Evolutionary conservation across 2,888 invertebrate genomes (phyloP).

Genomic region (Agonopterix heracliana): DNA sequence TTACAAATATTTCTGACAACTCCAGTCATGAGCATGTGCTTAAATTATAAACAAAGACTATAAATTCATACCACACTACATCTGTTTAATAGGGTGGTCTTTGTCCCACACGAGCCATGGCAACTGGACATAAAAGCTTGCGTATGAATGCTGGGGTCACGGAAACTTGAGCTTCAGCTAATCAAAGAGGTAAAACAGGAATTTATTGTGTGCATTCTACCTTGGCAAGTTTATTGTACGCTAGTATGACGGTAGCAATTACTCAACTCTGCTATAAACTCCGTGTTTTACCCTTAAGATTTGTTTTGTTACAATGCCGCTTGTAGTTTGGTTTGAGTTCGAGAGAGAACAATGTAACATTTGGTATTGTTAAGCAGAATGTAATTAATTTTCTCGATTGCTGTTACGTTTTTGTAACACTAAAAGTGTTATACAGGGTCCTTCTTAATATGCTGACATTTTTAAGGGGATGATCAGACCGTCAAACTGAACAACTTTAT

Average conservation of each 20-base stretch:
- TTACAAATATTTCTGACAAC: no score
- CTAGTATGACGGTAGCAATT: conserved; percentile 66
- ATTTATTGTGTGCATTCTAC: conserved; percentile 69
- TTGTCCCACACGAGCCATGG: conserved; percentile 41
- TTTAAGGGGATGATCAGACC: no score
- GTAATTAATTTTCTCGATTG: no score
- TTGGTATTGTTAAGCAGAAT: no score
- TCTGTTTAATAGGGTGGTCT: conserved; percentile 49
- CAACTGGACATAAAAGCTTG: conserved; percentile 33
- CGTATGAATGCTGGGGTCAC: conserved; percentile 44
- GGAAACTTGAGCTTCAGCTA: conserved; percentile 65
- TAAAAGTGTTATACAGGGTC: no score
- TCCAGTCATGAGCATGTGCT: no score
- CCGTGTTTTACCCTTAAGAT: conserved; percentile 23
- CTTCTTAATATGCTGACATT: no score
- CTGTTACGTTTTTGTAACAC: no score
- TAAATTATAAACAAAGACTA: no score
- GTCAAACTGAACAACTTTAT: no score
- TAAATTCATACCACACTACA: conserved; percentile 6
- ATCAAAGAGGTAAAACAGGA: conserved; percentile 70
- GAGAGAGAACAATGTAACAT: neutral
- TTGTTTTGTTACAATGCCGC: conserved; percentile 10
- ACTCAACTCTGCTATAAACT: conserved; percentile 59
- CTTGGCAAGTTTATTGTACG: conserved; percentile 67
- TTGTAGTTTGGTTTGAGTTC: neutral